Percentiles rank a stretch among this genome's conserved stretches.
Evolutionary conservation across 2,113 vertebrate genomes (phyloP).

Genomic region (Phalacrocorax aristotelis): DNA sequence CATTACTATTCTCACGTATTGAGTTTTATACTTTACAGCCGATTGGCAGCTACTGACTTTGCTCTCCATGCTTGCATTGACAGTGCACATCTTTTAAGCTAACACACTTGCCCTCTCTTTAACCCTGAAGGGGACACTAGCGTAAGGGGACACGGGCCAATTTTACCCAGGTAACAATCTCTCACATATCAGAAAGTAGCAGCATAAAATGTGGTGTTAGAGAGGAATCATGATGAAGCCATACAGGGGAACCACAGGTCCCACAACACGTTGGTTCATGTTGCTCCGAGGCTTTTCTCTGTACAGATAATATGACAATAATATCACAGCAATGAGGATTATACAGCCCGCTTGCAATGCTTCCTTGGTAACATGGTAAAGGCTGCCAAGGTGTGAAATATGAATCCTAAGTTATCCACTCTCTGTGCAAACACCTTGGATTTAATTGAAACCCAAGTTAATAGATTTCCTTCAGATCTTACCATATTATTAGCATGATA

Average conservation of each 20-base stretch:
- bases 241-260: neutral
- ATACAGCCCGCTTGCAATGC: neutral
- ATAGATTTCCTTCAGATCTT: neutral
- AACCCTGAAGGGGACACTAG: neutral
- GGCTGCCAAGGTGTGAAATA: neutral
- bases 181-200: neutral
- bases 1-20: neutral
- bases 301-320: neutral
- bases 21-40: neutral
- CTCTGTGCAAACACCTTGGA: neutral
- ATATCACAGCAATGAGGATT: neutral
- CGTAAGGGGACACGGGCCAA: neutral
- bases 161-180: neutral
- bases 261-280: neutral
- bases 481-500: neutral
- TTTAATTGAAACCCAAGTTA: neutral
- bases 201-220: neutral
- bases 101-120: neutral
- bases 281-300: neutral
- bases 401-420: rapidly evolving
- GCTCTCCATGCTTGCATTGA: neutral
- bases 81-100: neutral
- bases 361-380: neutral
- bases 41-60: neutral
- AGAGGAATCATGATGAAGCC: neutral